Conservation (phyloP, 2,888 invertebrate species). For the Plebejus anna region DNA sequence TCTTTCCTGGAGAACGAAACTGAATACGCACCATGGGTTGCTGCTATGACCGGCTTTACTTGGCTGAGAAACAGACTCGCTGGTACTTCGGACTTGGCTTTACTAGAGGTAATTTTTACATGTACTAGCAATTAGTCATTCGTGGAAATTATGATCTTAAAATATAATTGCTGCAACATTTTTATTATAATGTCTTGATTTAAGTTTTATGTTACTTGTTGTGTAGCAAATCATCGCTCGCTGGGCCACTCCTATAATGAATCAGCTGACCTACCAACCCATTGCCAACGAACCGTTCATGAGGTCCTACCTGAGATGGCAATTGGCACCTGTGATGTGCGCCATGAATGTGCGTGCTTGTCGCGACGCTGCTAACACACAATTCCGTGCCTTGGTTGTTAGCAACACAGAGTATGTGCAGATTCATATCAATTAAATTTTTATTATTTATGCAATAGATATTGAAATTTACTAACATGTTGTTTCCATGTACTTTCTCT, state of each 20-base stretch:
- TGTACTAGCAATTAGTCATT: background rate
- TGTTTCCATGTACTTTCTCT: background rate
- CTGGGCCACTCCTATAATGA: conserved; percentile 54
- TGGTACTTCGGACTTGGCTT: conserved; percentile 43
- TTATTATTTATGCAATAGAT: background rate
- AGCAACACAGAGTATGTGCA: conserved; percentile 48
- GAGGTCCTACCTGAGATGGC: conserved; percentile 60
- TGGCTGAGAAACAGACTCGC: conserved; percentile 70
- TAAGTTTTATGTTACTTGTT: background rate
- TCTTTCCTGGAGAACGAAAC: conserved; percentile 84
- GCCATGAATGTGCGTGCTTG: conserved; percentile 49
- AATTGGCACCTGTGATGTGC: conserved; percentile 61
- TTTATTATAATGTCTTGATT: background rate
- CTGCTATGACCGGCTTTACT: conserved; percentile 79
- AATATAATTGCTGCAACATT: background rate
- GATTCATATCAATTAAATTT: background rate
- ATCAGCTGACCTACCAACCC: conserved; percentile 49
- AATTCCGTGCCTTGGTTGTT: conserved; percentile 45
- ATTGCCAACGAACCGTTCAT: conserved; percentile 53
- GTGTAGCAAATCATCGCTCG: conserved; percentile 47
- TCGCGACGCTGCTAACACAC: conserved; percentile 46
- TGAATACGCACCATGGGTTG: conserved; percentile 88
- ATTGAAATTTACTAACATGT: background rate
- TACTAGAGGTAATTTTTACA: conserved; percentile 49
- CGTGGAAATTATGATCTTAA: background rate